Evolutionary conservation across 2,113 vertebrate genomes (phyloP), one percentile per base, ranked within the genome.

Genomic region (Hirundichthys speculiger): DNA sequence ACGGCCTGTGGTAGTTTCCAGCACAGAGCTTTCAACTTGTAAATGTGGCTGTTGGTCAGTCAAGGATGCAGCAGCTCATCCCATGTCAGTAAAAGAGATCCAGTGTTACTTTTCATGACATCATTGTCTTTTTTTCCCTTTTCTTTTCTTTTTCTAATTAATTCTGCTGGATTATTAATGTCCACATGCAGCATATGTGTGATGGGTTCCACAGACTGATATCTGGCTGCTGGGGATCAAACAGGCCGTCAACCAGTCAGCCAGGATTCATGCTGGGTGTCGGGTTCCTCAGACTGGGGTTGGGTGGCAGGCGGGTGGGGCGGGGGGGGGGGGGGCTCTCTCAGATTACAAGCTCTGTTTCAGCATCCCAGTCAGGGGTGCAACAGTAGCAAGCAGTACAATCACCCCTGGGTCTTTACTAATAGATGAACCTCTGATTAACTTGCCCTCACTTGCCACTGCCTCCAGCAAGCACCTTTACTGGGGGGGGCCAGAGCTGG

Each of bases 381-480:
- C 24, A 20, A 64, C 55, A 58, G 50, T 25, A 53, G 56, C 49
- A 39, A 53, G 52, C 34, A 43, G 51, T 39, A 72, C 73, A 67
- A 54, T 73, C 82, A 88, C 81, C 80, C 55, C 45, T 5, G 54
- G 42, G 56, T 83, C 76, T 85, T 93, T 86, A 91, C 90, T 92
- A 86, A 92, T 89, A 69, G 64, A 93, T 89, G 78, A 86, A 58
- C 70, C 40, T 21, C 79, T 88, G 86, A 91, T 90, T 86, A 89
- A 90, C 84, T 77, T 30, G 45, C 49, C 49, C 41, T 75, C 42
- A 45, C 25, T 6, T 27, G 16, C 69, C 30, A 39, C 40, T 52
- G 66, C 60, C 56, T 18, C 30, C 53, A 47, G 4, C 13, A 15
- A 42, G 41, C 14, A 13, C 46, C 21, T 3, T 30, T 9, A 13